Conservation (phyloP, 2,113 vertebrate genomes). For the Aspidoscelis tigris region DNA sequence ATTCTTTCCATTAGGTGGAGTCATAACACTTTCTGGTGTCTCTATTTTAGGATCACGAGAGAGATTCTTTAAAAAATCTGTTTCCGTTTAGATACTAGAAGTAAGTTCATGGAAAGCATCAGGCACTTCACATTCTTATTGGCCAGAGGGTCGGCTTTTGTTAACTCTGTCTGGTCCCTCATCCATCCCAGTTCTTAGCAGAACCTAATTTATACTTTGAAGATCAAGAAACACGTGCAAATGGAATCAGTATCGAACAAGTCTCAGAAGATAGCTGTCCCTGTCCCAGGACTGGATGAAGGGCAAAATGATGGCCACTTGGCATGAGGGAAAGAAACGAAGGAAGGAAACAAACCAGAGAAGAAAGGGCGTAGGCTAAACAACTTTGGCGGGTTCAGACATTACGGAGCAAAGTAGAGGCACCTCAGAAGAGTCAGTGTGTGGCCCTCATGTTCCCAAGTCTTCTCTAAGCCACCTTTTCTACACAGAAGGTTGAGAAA, state of each 20-base stretch:
- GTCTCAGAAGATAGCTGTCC: no score
- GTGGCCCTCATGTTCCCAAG: no score
- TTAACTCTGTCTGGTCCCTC: not conserved
- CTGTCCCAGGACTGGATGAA: not conserved
- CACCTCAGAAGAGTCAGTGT: no score
- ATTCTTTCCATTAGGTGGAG: constrained; percentile 42
- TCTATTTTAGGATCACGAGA: not conserved
- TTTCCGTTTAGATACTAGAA: not conserved
- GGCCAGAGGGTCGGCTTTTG: no score
- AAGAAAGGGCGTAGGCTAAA: no score
- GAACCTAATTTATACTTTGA: no score
- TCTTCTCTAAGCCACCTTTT: not conserved
- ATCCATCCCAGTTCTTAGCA: not conserved
- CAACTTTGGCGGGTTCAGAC: no score
- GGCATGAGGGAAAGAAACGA: no score
- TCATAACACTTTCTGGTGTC: constrained; percentile 28
- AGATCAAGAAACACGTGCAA: not conserved
- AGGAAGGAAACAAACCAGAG: no score
- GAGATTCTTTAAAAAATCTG: not conserved
- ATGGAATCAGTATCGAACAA: not conserved
- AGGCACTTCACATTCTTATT: not conserved
- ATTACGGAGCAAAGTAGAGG: no score
- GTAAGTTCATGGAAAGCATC: not conserved
- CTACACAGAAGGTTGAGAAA: no score
- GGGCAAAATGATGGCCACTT: no score